Evolutionary conservation across 2,113 vertebrate species (phyloP).

Genomic region (Labrus mixtus): DNA sequence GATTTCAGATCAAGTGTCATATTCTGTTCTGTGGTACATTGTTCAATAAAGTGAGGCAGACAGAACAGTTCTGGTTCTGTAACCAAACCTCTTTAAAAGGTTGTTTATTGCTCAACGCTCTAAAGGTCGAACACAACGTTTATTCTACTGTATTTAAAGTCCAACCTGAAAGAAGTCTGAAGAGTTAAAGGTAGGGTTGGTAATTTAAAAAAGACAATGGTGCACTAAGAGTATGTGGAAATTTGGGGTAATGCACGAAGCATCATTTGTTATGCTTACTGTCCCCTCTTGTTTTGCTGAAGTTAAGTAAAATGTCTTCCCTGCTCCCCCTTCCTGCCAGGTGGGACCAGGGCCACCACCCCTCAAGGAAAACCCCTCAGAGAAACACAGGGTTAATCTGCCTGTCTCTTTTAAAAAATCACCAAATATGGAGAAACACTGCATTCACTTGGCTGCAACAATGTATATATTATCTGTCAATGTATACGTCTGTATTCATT

Average conservation of each 20-base stretch:
- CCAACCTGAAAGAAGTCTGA: not conserved
- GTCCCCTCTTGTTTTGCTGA: too few species aligned
- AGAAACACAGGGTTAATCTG: too few species aligned
- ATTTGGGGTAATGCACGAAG: too few species aligned
- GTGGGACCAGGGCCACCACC: too few species aligned
- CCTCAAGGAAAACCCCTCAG: too few species aligned
- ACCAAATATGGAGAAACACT: not conserved
- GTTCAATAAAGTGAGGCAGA: constrained; percentile 25
- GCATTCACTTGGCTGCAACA: not conserved
- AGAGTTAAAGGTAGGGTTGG: too few species aligned
- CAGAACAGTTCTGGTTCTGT: constrained; percentile 2
- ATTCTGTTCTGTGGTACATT: constrained; percentile 1
- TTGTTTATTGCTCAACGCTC: constrained; percentile 32
- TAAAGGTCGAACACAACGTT: not conserved
- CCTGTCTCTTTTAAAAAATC: too few species aligned
- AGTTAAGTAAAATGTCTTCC: too few species aligned
- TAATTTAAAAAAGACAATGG: too few species aligned
- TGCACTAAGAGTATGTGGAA: too few species aligned
- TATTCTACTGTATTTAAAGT: constrained; percentile 3
- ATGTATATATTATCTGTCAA: not conserved
- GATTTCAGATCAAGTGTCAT: constrained; percentile 32
- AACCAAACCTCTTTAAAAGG: constrained; percentile 2
- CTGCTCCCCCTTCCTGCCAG: too few species aligned
- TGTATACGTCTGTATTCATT: not conserved
- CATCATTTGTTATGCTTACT: too few species aligned